Evolutionary conservation across 2,113 vertebrate genomes (phyloP).

Genomic region (Lucifuga dentata): DNA sequence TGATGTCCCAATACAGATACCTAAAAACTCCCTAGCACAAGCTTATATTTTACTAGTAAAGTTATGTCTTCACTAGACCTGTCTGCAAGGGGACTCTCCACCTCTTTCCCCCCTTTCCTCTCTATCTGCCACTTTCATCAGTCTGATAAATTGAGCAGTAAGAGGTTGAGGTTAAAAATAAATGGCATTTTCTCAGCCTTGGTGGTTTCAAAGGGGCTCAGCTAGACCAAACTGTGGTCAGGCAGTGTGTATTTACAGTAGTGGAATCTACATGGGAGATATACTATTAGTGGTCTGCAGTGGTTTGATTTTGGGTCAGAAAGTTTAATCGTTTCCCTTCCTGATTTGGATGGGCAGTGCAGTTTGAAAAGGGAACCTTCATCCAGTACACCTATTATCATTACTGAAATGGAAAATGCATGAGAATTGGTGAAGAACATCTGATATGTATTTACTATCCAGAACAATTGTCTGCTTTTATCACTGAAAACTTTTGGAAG

Average conservation of each 20-base stretch:
- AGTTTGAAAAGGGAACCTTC: background rate
- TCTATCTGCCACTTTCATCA: constrained; percentile 23
- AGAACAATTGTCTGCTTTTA: background rate
- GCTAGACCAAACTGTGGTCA: constrained; percentile 56
- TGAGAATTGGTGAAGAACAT: background rate
- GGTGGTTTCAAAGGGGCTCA: constrained; percentile 28
- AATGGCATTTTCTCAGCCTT: constrained; percentile 10
- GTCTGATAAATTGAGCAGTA: constrained; percentile 8
- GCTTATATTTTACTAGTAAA: constrained; percentile 45
- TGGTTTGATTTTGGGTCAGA: background rate
- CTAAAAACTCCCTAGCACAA: constrained; percentile 12
- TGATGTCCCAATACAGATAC: constrained; percentile 31
- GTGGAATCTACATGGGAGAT: constrained; percentile 14
- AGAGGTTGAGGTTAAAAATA: constrained; percentile 33
- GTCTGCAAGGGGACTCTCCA: constrained; percentile 7
- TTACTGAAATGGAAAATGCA: constrained; percentile 2
- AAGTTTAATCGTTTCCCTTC: background rate
- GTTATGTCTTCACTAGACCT: constrained; percentile 36
- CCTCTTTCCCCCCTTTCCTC: background rate
- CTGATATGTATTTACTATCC: background rate
- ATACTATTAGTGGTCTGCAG: constrained; percentile 6
- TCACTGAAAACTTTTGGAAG: background rate
- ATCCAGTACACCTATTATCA: background rate
- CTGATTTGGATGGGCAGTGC: background rate
- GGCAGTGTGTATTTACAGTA: constrained; percentile 47